Evolutionary conservation across 2,113 vertebrate genomes (phyloP).

Genomic region (Scomber scombrus): DNA sequence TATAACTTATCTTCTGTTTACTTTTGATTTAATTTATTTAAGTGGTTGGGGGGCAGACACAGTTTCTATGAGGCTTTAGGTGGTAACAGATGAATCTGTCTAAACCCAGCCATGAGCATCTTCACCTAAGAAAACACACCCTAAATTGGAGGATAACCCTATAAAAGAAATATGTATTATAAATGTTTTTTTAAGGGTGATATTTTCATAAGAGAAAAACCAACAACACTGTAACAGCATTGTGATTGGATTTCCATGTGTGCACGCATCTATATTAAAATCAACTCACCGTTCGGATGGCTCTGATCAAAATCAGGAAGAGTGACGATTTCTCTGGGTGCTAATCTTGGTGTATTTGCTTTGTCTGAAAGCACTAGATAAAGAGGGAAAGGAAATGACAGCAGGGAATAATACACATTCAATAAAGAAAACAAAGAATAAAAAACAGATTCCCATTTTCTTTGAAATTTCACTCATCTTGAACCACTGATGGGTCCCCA

Average conservation of each 20-base stretch:
- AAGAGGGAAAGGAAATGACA: constrained; percentile 77
- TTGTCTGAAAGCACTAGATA: constrained; percentile 72
- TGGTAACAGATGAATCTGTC: too few species aligned
- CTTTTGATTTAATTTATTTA: too few species aligned
- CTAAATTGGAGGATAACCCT: not conserved
- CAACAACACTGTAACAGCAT: constrained; percentile 22
- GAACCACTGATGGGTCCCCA: constrained; percentile 43
- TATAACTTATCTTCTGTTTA: too few species aligned
- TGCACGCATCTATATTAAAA: constrained; percentile 85
- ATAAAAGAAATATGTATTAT: not conserved
- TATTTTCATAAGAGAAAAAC: constrained; percentile 33
- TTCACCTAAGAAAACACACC: too few species aligned
- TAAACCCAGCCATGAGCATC: too few species aligned
- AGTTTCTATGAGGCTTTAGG: too few species aligned
- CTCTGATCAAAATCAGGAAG: constrained; percentile 74
- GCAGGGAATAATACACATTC: constrained; percentile 59
- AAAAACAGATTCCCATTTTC: constrained; percentile 27
- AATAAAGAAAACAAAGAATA: constrained; percentile 46
- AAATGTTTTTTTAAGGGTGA: constrained; percentile 9
- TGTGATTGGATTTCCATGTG: constrained; percentile 52
- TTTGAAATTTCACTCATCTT: constrained; percentile 39
- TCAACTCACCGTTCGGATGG: constrained; percentile 70
- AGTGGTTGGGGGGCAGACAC: too few species aligned
- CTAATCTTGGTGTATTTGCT: constrained; percentile 74
- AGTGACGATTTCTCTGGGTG: constrained; percentile 69